Evolutionary conservation across 2,888 invertebrate species (phyloP).

Genomic region (Meliscaeva auricollis): DNA sequence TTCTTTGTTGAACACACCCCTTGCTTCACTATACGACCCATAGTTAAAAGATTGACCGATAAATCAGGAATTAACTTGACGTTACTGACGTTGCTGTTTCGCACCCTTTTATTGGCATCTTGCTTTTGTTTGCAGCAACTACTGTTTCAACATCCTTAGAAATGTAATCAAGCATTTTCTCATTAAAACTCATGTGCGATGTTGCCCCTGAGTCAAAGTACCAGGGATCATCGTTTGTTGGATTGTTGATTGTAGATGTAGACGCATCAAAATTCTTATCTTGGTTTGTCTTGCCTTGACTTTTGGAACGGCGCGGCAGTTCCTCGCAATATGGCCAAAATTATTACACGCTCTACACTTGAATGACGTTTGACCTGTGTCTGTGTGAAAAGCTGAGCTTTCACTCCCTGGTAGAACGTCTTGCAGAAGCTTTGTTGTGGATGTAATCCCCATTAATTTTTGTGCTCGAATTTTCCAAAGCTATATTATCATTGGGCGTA

Average conservation of each 20-base stretch:
- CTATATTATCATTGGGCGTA: slow-evolving; percentile 1
- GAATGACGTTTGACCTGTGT: background rate
- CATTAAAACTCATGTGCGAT: too few relatives aligned
- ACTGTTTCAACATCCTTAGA: background rate
- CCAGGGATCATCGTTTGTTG: too few relatives aligned
- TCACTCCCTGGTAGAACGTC: background rate
- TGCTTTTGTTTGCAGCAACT: background rate
- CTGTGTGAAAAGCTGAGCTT: too few relatives aligned
- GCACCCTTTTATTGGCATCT: background rate
- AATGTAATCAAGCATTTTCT: background rate
- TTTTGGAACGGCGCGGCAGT: background rate
- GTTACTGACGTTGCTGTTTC: too few relatives aligned
- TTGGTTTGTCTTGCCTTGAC: background rate
- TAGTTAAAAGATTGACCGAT: too few relatives aligned
- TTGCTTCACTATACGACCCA: too few relatives aligned
- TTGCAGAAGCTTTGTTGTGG: background rate
- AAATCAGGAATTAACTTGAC: too few relatives aligned
- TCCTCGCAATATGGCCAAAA: background rate
- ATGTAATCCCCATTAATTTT: too few relatives aligned
- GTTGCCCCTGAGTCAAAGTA: too few relatives aligned
- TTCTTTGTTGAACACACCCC: too few relatives aligned
- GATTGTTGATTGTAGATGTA: too few relatives aligned
- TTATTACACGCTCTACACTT: background rate
- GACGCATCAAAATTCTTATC: too few relatives aligned
- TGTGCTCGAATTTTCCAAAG: background rate